Conservation (phyloP, 92 coral and sea anemone genomes). For the Micromussa lordhowensis region DNA sequence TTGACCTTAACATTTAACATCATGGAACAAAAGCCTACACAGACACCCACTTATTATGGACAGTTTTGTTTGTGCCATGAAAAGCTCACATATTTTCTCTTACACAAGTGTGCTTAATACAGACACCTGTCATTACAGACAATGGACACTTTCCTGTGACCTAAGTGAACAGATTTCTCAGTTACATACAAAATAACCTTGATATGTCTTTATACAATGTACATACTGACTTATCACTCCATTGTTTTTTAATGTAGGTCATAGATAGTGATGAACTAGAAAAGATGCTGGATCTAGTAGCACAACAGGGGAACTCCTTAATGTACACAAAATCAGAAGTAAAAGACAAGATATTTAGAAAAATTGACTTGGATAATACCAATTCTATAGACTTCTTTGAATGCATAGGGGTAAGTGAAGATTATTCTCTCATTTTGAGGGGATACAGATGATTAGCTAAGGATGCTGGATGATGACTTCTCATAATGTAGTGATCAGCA, state of each 20-base stretch:
- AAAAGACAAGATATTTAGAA: slow-evolving; percentile 74
- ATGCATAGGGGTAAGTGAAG: slow-evolving; percentile 80
- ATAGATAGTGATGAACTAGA: slow-evolving; percentile 92
- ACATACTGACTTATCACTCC: not conserved
- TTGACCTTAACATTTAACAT: no score
- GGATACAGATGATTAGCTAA: not conserved
- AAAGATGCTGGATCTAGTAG: slow-evolving; percentile 77
- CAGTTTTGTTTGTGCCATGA: no score
- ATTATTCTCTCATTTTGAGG: not conserved
- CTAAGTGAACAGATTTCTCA: no score
- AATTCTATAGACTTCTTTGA: slow-evolving; percentile 96
- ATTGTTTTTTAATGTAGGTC: slow-evolving; percentile 60
- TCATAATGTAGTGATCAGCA: not conserved
- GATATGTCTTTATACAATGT: not conserved
- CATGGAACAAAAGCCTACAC: no score
- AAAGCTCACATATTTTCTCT: no score
- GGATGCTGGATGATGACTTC: not conserved
- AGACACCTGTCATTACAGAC: no score
- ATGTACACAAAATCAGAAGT: slow-evolving; percentile 90
- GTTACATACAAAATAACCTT: no score
- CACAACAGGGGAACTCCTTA: slow-evolving; percentile 53
- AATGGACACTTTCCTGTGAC: no score
- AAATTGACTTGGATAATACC: slow-evolving; percentile 92
- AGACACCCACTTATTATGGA: no score
- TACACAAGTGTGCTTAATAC: no score